Conservation (phyloP, 2,113 vertebrate species). For the Vulpes vulpes region DNA sequence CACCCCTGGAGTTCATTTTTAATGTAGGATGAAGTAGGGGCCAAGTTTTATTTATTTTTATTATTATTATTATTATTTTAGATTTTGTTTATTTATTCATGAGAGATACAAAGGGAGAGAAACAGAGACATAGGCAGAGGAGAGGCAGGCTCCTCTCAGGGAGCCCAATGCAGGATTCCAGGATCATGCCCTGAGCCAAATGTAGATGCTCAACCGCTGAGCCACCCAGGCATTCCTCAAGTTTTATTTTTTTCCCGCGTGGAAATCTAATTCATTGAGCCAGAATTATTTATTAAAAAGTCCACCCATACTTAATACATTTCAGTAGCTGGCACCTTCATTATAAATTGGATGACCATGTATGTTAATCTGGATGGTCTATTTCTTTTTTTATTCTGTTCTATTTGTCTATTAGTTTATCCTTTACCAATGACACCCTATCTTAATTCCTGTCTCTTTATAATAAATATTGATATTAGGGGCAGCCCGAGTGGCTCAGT, state of each 20-base stretch:
- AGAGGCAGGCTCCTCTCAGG: too few species aligned
- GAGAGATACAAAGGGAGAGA: too few species aligned
- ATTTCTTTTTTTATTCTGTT: slow-evolving; percentile 10
- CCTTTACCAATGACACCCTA: neutral
- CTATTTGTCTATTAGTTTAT: neutral
- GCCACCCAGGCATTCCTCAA: neutral
- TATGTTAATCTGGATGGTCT: neutral
- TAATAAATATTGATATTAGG: neutral
- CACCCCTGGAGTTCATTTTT: neutral
- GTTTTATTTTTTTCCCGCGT: neutral
- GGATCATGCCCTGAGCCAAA: too few species aligned
- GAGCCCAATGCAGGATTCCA: too few species aligned
- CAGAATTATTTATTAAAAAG: neutral
- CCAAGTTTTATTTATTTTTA: neutral
- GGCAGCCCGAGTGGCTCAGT: too few species aligned
- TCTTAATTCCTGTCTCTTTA: slow-evolving; percentile 38
- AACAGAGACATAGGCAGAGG: too few species aligned
- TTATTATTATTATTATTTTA: too few species aligned
- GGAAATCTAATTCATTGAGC: neutral
- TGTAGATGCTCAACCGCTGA: too few species aligned
- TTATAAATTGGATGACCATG: neutral
- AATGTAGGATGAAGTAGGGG: neutral
- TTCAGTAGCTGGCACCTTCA: neutral
- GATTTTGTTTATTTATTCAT: too few species aligned
- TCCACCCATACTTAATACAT: neutral